Percentiles rank a stretch among this genome's conserved stretches.
Conservation (phyloP, 2,113 vertebrate genomes). For the Spizaetus ornatus region DNA sequence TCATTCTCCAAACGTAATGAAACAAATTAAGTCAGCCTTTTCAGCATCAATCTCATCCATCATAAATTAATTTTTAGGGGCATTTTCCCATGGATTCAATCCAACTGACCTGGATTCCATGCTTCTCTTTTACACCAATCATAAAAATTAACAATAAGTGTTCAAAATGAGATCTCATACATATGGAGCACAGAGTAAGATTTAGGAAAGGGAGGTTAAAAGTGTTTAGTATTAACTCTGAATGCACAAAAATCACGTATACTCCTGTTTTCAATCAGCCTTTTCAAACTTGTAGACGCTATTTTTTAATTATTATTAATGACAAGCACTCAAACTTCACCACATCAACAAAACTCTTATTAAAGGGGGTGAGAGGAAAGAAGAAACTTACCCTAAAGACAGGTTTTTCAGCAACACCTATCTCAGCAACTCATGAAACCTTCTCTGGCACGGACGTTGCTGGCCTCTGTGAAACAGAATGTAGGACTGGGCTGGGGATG, state of each 20-base stretch:
- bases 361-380: background rate
- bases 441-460: background rate
- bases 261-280: background rate
- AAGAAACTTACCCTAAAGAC: background rate
- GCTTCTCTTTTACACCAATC: background rate
- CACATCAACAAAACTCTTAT: background rate
- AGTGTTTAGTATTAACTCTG: background rate
- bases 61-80: slow-evolving; percentile 37
- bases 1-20: background rate
- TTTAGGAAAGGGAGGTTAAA: background rate
- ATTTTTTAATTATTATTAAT: background rate
- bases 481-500: background rate
- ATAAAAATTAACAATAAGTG: slow-evolving; percentile 5
- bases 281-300: background rate
- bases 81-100: slow-evolving; percentile 43
- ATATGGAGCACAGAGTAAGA: background rate
- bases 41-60: slow-evolving; percentile 5
- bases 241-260: background rate
- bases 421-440: background rate
- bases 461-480: background rate
- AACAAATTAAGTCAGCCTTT: slow-evolving; percentile 41
- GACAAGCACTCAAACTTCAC: background rate
- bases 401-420: background rate
- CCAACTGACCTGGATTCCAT: background rate
- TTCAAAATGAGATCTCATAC: background rate